Evolutionary conservation across 2,113 vertebrate genomes (phyloP).

Genomic region (Hydropotes inermis): DNA sequence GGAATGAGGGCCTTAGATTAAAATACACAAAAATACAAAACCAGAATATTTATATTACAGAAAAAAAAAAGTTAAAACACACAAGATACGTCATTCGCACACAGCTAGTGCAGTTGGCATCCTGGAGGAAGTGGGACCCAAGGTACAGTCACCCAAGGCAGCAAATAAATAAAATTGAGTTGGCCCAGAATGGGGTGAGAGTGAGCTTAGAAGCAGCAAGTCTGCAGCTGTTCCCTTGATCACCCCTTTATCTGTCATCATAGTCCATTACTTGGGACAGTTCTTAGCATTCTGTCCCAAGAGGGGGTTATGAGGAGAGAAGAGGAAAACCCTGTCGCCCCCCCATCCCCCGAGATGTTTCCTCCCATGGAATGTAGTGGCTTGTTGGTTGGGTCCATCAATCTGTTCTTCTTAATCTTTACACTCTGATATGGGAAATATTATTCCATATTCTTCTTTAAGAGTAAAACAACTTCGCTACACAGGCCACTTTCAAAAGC

Average conservation of each 20-base stretch:
- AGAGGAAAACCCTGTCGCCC: neutral
- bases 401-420: neutral
- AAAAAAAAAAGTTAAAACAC: constrained; percentile 72
- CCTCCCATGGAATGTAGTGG: neutral
- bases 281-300: neutral
- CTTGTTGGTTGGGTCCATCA: neutral
- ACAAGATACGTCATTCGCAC: constrained; percentile 85
- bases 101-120: constrained; percentile 74
- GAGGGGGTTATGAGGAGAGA: neutral
- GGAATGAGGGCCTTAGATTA: constrained; percentile 83
- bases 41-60: constrained; percentile 80
- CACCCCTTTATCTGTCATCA: neutral
- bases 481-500: constrained; percentile 15
- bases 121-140: constrained; percentile 59
- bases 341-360: neutral
- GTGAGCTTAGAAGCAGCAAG: neutral
- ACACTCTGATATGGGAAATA: constrained; percentile 22
- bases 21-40: constrained; percentile 86
- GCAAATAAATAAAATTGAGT: constrained; percentile 82
- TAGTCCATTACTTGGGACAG: neutral
- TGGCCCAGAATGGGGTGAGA: constrained; percentile 29
- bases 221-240: neutral
- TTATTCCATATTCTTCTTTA: neutral
- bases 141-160: constrained; percentile 69
- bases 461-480: neutral